phyloP scores from a whole-genome alignment of 2,113 vertebrate genomes.

The Oryctolagus cuniculus region mOryCun1.1 NC_091453.1:96100501-96101000 shows the following conservation, averaged over 20 bases:
- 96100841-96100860: slow-evolving; percentile 57
- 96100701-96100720: slow-evolving; percentile 13
- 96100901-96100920: slow-evolving; percentile 56
- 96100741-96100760: slow-evolving; percentile 34
- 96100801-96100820: slow-evolving; percentile 50
- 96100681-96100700: background rate
- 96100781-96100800: slow-evolving; percentile 6
- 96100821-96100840: slow-evolving; percentile 63
- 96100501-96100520: background rate
- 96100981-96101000: slow-evolving; percentile 59
- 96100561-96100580: slow-evolving; percentile 35
- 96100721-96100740: slow-evolving; percentile 46
- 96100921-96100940: slow-evolving; percentile 21
- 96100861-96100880: background rate
- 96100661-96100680: background rate
- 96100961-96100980: slow-evolving; percentile 52
- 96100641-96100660: slow-evolving; percentile 29
- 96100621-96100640: background rate
- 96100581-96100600: slow-evolving; percentile 25
- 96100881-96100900: slow-evolving; percentile 34
- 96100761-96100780: slow-evolving; percentile 21
- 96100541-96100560: background rate
- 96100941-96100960: slow-evolving; percentile 51
- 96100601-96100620: background rate
- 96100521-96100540: background rate